Percentiles rank a stretch among this genome's conserved stretches.
phyloP scores from a whole-genome alignment of 2,888 invertebrate species.

The Eupithecia subumbrata region DNA sequence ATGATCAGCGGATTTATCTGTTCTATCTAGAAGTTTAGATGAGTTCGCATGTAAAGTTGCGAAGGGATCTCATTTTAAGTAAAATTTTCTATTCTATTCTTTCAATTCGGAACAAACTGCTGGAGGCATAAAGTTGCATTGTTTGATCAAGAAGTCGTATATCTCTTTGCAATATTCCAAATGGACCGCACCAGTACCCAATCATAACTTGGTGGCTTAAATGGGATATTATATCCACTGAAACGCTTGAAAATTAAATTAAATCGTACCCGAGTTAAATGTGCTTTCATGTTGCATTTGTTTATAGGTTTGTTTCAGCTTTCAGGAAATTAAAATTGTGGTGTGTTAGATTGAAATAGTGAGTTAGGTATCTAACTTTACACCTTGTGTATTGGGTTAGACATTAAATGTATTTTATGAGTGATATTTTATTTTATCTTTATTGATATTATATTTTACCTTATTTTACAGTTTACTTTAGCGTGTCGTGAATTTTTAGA shows the following conservation, averaged over 20 bases:
- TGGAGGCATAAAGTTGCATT: background rate
- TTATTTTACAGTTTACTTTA: too few relatives aligned
- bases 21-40: too few relatives aligned
- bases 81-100: too few relatives aligned
- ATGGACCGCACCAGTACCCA: background rate
- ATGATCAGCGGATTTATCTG: too few relatives aligned
- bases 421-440: too few relatives aligned
- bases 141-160: background rate
- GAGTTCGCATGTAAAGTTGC: too few relatives aligned
- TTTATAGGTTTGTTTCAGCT: background rate
- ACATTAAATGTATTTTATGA: too few relatives aligned
- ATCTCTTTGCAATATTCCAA: background rate
- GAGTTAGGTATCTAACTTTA: background rate
- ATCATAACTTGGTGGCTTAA: background rate
- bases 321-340: conserved; percentile 2
- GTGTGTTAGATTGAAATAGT: background rate
- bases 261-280: background rate
- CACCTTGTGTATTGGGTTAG: background rate
- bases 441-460: too few relatives aligned
- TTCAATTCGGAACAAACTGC: too few relatives aligned
- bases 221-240: background rate
- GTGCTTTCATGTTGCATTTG: background rate
- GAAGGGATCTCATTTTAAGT: too few relatives aligned
- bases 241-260: background rate
- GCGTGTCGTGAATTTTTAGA: too few relatives aligned